Percentiles rank a stretch among this genome's conserved stretches.
These are phyloP conservation scores for Phaethornis superciliosus DNA, from an alignment of 2,113 vertebrate species.

Conservation along the genomic window DNA sequence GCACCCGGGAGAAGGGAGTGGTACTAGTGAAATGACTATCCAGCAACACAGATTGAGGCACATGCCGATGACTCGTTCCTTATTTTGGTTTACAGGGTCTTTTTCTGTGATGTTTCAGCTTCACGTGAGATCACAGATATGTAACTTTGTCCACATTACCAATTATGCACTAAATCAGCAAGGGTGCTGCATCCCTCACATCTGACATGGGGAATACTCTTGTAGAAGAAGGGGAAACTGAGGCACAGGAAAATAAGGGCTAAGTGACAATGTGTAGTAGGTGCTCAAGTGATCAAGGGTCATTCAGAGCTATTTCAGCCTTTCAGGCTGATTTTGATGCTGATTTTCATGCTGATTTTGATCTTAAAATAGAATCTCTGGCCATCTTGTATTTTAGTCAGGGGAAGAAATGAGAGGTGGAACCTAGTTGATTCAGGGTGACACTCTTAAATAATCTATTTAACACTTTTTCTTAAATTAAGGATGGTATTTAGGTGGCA, in stretches of 20 bases:
- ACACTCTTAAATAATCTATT: neutral
- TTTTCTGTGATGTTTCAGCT: neutral
- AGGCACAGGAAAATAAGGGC: neutral
- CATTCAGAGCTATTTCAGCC: slow-evolving; percentile 22
- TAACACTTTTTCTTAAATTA: slow-evolving; percentile 40
- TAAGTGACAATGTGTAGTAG: neutral
- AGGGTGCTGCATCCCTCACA: neutral
- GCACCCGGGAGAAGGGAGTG: slow-evolving; percentile 1
- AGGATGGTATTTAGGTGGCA: slow-evolving; percentile 48
- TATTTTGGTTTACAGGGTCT: neutral
- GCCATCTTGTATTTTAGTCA: neutral
- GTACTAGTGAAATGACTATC: neutral
- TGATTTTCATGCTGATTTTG: slow-evolving; percentile 2
- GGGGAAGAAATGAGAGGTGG: neutral
- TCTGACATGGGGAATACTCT: neutral
- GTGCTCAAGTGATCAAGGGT: slow-evolving; percentile 17
- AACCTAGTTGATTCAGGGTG: neutral
- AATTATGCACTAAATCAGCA: neutral
- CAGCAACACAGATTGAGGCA: neutral
- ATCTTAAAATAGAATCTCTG: neutral
- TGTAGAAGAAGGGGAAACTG: neutral
- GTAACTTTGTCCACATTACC: neutral
- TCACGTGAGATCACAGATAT: neutral
- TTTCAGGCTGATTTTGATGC: slow-evolving; percentile 7
- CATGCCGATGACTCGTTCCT: neutral